Conservation (phyloP, 2,797 vertebrate genomes). For the Catharus ustulatus region DNA sequence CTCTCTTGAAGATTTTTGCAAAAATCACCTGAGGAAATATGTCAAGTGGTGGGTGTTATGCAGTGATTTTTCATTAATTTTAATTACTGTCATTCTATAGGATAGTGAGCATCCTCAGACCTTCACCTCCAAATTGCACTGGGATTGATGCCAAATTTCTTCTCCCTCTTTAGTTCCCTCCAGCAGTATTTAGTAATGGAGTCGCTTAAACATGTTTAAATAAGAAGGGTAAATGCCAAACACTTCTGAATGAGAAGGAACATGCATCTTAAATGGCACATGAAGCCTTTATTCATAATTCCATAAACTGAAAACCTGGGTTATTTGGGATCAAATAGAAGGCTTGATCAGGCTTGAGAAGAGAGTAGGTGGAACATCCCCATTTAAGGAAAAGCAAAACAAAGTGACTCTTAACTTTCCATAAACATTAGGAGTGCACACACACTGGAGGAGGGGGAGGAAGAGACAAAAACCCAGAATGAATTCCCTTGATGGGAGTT, state of each 20-base stretch:
- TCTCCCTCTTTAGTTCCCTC: constrained; percentile 55
- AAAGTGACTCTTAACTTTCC: not conserved
- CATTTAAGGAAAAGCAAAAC: not conserved
- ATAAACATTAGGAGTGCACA: not conserved
- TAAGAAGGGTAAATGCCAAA: constrained; percentile 67
- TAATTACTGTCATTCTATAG: constrained; percentile 73
- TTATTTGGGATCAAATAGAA: constrained; percentile 27
- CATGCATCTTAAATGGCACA: constrained; percentile 17
- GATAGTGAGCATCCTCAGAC: constrained; percentile 68
- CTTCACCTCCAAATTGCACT: constrained; percentile 61
- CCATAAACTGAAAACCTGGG: not conserved
- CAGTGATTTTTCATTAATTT: constrained; percentile 74
- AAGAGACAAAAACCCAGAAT: not conserved
- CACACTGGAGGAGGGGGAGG: not conserved
- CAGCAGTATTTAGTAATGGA: constrained; percentile 70
- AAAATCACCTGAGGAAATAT: constrained; percentile 57
- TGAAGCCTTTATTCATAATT: constrained; percentile 43
- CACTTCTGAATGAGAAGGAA: constrained; percentile 56
- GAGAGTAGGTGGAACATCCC: not conserved
- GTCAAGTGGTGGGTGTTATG: constrained; percentile 56
- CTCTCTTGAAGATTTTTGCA: constrained; percentile 21
- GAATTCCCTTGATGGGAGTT: not conserved
- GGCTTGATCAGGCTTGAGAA: constrained; percentile 53
- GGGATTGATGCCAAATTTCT: constrained; percentile 68
- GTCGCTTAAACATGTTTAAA: constrained; percentile 67